Evolutionary conservation across 2,888 invertebrate genomes (phyloP).

Genomic region (Sthenelais limicola): DNA sequence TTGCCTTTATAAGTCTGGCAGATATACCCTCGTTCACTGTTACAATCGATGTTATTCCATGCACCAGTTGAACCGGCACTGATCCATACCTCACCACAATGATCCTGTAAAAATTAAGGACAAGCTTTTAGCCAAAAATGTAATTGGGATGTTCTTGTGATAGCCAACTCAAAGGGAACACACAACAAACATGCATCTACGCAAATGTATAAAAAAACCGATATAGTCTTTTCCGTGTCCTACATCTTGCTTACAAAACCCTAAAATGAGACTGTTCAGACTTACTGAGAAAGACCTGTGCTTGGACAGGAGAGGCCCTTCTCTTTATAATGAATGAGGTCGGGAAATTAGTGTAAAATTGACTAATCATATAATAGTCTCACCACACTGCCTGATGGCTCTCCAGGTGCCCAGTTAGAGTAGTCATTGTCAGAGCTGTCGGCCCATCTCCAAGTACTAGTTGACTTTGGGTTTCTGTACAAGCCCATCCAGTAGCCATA

Average conservation of each 20-base stretch:
- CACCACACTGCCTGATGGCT: conserved; percentile 32
- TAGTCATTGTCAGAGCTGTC: conserved; percentile 17
- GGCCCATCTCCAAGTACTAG: conserved; percentile 9
- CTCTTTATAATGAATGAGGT: too few species aligned
- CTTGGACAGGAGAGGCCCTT: too few species aligned
- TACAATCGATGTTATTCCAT: conserved; percentile 45
- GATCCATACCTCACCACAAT: conserved; percentile 43
- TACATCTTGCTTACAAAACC: too few species aligned
- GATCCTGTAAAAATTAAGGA: background rate
- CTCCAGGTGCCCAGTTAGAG: conserved; percentile 21
- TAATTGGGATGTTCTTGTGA: too few species aligned
- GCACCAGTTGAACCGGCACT: conserved; percentile 32
- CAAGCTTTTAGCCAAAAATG: background rate
- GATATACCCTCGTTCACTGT: conserved; percentile 39
- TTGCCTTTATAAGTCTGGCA: conserved; percentile 48
- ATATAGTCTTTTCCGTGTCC: too few species aligned
- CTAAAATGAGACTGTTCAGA: too few species aligned
- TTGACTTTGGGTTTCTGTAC: background rate
- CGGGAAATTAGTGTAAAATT: too few species aligned
- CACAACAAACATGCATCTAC: too few species aligned
- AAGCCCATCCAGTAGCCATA: conserved; percentile 25
- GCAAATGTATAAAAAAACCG: too few species aligned
- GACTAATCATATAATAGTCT: background rate
- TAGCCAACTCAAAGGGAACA: too few species aligned
- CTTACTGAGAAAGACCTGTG: too few species aligned